Evolutionary conservation across 2,113 vertebrate species (phyloP).

Genomic region (Myodes glareolus): DNA sequence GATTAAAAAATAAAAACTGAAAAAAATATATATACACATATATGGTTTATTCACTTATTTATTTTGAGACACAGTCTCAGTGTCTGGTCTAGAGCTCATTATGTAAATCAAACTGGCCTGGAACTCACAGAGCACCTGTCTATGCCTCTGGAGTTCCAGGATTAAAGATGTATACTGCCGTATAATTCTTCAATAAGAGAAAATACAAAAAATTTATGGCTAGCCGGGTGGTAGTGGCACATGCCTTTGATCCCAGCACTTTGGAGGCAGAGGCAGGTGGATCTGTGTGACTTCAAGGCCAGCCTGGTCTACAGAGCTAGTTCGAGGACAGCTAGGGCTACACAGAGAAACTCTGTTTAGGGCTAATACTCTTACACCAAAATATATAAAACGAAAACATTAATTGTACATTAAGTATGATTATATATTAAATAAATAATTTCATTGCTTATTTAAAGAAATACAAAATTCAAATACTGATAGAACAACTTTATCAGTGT

Average conservation of each 20-base stretch:
- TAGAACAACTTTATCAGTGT: neutral
- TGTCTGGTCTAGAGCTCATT: neutral
- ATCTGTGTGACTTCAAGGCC: neutral
- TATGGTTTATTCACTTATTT: neutral
- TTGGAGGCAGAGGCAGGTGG: neutral
- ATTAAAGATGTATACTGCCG: neutral
- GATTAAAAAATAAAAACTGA: neutral
- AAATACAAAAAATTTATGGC: neutral
- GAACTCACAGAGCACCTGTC: neutral
- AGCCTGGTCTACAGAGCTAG: neutral
- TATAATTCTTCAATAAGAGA: neutral
- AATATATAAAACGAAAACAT: neutral
- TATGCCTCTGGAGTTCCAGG: neutral
- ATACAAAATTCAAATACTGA: neutral
- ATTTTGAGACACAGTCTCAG: neutral
- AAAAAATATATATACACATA: too few relatives aligned
- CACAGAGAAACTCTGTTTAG: neutral
- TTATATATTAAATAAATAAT: neutral
- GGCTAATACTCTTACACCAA: slow-evolving; percentile 28
- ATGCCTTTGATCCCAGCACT: neutral
- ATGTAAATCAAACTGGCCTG: neutral
- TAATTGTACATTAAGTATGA: neutral
- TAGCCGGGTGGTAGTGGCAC: neutral
- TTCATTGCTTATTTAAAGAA: neutral
- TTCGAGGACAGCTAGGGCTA: neutral